Evolutionary conservation across 2,797 vertebrate species (phyloP).

Genomic region (Falco novaeseelandiae): DNA sequence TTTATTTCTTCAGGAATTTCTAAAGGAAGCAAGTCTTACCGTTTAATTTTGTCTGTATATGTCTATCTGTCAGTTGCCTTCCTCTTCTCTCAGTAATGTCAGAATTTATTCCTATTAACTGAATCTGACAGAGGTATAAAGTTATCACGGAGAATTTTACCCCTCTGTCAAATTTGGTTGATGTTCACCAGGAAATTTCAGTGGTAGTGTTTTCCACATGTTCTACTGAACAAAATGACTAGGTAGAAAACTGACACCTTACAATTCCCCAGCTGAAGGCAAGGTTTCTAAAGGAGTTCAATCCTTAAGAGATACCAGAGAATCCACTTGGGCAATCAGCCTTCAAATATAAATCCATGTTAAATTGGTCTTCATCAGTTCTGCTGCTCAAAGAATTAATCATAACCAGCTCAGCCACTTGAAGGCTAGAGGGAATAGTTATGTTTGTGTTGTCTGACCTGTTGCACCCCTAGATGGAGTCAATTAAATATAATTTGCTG

Average conservation of each 20-base stretch:
- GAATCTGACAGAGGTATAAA: not conserved
- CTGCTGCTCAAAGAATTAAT: not conserved
- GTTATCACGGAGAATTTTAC: not conserved
- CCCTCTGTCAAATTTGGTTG: not conserved
- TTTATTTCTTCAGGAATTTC: slow-evolving; percentile 31
- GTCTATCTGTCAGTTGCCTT: slow-evolving; percentile 28
- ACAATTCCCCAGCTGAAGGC: not conserved
- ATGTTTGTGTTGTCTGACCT: not conserved
- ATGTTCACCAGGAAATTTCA: not conserved
- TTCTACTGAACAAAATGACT: not conserved
- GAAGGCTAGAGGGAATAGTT: not conserved
- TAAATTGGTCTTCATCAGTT: not conserved
- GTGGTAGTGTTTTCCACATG: not conserved
- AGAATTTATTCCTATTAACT: not conserved
- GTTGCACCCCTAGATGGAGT: not conserved
- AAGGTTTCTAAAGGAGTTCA: not conserved
- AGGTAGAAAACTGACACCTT: not conserved
- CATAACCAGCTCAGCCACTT: not conserved
- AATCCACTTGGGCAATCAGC: not conserved
- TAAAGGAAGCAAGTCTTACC: not conserved
- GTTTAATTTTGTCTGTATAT: slow-evolving; percentile 32
- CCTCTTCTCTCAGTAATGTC: not conserved
- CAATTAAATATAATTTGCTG: not conserved
- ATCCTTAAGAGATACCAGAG: not conserved
- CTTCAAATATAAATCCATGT: not conserved